Conservation (phyloP, 2,113 vertebrate genomes). For the Sphaerodactylus townsendi region DNA sequence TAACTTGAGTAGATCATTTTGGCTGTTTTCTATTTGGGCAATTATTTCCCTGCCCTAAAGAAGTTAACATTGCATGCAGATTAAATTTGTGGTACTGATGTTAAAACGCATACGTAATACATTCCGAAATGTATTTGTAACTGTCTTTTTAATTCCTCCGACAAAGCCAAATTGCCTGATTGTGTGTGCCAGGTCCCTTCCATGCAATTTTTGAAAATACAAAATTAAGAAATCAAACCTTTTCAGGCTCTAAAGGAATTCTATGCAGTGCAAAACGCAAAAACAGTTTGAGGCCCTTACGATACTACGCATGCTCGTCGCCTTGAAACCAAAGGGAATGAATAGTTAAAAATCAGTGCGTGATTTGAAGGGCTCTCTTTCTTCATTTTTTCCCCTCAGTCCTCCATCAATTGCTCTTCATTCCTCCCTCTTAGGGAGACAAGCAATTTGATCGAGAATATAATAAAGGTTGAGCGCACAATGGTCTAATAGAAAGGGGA, state of each 20-base stretch:
- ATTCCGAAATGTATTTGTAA: constrained; percentile 44
- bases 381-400: neutral
- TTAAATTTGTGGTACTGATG: constrained; percentile 7
- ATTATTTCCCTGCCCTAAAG: constrained; percentile 33
- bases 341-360: constrained; percentile 9
- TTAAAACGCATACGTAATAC: constrained; percentile 30
- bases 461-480: constrained; percentile 12
- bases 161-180: neutral
- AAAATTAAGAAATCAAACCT: constrained; percentile 36
- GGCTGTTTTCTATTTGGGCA: constrained; percentile 29
- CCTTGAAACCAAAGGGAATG: constrained; percentile 12
- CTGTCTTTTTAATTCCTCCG: neutral
- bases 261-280: neutral
- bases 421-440: neutral
- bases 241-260: constrained; percentile 4
- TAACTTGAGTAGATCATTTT: constrained; percentile 18
- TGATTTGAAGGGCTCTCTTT: constrained; percentile 24
- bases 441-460: neutral
- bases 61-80: constrained; percentile 27
- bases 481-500: neutral
- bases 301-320: neutral
- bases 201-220: neutral
- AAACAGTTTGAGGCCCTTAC: neutral
- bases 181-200: neutral
- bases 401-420: neutral